Evolutionary conservation across 2,797 vertebrate species (phyloP).

Genomic region (Pelodytes ibericus): DNA sequence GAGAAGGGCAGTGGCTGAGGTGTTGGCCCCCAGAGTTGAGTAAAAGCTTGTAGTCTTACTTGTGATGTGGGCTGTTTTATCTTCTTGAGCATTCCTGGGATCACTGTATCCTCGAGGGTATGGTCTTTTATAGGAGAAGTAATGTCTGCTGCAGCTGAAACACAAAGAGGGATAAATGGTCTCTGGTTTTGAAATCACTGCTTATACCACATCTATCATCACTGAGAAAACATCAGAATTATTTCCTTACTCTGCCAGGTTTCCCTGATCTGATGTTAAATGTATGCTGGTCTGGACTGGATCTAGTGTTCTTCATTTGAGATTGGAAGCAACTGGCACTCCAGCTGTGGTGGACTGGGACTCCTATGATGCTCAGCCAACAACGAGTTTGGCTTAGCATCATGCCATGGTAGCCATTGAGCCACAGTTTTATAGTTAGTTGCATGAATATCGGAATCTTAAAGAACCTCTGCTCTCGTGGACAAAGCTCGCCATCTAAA

Average conservation of each 20-base stretch:
- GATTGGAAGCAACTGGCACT: no score
- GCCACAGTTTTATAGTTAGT: no score
- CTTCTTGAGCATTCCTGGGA: slow-evolving; percentile 22
- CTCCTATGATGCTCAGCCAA: no score
- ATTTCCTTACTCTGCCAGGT: slow-evolving; percentile 11
- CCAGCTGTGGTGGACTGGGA: no score
- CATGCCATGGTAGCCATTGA: no score
- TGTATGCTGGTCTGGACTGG: neutral
- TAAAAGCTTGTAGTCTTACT: neutral
- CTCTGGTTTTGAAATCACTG: slow-evolving; percentile 23
- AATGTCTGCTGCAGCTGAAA: slow-evolving; percentile 10
- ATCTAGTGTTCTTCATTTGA: neutral
- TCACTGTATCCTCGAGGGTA: slow-evolving; percentile 15
- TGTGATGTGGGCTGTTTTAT: slow-evolving; percentile 8
- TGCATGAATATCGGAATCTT: no score
- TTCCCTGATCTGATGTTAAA: slow-evolving; percentile 13
- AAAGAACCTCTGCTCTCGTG: no score
- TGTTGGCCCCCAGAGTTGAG: neutral
- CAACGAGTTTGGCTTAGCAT: no score
- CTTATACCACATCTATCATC: slow-evolving; percentile 37
- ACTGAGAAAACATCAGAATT: slow-evolving; percentile 34
- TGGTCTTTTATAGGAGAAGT: neutral
- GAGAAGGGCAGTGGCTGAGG: slow-evolving; percentile 17
- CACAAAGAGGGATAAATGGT: slow-evolving; percentile 14
- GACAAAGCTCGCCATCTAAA: no score